Conservation (phyloP, 2,797 vertebrate species). For the Sylvilagus floridanus region DNA sequence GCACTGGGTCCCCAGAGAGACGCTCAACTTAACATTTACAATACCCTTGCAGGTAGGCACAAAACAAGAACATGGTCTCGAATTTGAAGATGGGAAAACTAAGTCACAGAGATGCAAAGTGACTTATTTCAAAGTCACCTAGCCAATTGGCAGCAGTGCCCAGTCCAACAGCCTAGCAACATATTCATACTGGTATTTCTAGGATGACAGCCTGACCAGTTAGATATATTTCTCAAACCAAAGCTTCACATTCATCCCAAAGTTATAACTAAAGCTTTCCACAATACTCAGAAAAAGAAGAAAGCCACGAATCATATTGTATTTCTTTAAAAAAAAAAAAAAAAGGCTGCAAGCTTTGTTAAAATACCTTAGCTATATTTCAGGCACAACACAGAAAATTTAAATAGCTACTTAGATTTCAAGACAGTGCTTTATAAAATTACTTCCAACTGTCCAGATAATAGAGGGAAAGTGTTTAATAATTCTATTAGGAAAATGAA, state of each 20-base stretch:
- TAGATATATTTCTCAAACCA: not conserved
- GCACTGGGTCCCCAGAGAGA: not conserved
- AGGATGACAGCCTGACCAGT: not conserved
- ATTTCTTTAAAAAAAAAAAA: not conserved
- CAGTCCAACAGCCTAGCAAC: not conserved
- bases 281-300: not conserved
- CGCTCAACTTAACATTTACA: not conserved
- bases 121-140: not conserved
- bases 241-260: not conserved
- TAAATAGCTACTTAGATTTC: not conserved
- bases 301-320: not conserved
- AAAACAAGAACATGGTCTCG: not conserved
- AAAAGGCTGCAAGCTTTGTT: not conserved
- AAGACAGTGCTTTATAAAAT: constrained; percentile 3
- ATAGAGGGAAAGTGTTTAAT: not conserved
- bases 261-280: not conserved
- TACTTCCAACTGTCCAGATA: constrained; percentile 27
- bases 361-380: constrained; percentile 26
- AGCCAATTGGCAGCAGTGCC: not conserved
- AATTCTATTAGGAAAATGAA: constrained; percentile 36
- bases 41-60: not conserved
- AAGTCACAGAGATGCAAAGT: not conserved
- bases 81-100: not conserved
- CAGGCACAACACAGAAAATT: constrained; percentile 11
- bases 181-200: not conserved